Evolutionary conservation across 2,888 invertebrate genomes (phyloP).

Genomic region (Stomorhina lunata): DNA sequence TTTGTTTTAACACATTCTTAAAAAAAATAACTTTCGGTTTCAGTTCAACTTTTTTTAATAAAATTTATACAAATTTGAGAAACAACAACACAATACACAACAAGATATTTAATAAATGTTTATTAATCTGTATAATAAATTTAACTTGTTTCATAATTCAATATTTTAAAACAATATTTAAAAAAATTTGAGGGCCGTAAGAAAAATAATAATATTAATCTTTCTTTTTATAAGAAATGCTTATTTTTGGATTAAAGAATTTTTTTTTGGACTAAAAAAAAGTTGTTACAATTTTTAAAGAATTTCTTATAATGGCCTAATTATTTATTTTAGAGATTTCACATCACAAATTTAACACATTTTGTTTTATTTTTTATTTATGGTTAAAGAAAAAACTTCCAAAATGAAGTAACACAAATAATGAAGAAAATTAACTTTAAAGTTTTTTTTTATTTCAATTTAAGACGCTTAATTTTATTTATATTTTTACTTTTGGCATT

Average conservation of each 20-base stretch:
- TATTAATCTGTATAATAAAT: too few relatives aligned
- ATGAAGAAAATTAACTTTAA: constrained; percentile 18
- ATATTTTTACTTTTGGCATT: background rate
- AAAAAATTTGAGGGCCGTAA: too few relatives aligned
- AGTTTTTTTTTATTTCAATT: constrained; percentile 21
- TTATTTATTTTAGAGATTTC: background rate
- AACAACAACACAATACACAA: too few relatives aligned
- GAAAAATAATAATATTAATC: too few relatives aligned
- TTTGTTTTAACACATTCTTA: background rate
- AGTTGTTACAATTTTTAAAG: constrained; percentile 40
- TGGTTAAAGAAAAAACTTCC: background rate
- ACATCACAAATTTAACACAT: background rate
- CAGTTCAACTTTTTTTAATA: too few relatives aligned
- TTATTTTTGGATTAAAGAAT: too few relatives aligned
- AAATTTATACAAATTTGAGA: too few relatives aligned
- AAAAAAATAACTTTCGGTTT: too few relatives aligned
- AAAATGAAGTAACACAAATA: constrained; percentile 34
- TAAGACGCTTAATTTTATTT: constrained; percentile 29
- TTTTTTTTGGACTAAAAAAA: background rate
- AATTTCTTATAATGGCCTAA: constrained; percentile 41
- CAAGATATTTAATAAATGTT: too few relatives aligned
- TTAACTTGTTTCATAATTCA: too few relatives aligned
- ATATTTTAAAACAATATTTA: too few relatives aligned
- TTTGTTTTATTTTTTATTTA: background rate
- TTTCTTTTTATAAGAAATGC: too few relatives aligned